Evolutionary conservation across 2,113 vertebrate species (phyloP), one percentile per base, ranked within the genome.

Genomic region (Brachirus orientalis): DNA sequence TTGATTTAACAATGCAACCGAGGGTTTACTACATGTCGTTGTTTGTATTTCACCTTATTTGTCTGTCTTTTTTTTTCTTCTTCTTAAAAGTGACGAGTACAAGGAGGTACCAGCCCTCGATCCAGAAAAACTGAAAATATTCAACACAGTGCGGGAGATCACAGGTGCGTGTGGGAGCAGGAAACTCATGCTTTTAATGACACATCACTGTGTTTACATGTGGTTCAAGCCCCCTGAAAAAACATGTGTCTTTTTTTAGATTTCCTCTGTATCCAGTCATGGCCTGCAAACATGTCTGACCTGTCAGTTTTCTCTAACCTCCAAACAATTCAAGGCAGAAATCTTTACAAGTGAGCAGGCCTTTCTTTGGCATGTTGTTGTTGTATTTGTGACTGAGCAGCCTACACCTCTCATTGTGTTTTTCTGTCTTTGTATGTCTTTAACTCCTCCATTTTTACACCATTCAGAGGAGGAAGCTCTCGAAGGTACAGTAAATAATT

Each of bases 291-390:
- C 86, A 92, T 97, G 94, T 85, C 94, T 16, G 93, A 97, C 89
- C 95, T 98, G 85, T 97, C 96, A 1, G 95, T 98, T 75, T 98
- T 98, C 88, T 96, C 96, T 85, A 98, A 96, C 82, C 93, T 98
- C 6, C 90, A 94, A 40, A 96, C 94, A 53, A 97, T 98, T 65
- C 94, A 95, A 55, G 96, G 97, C 52, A 92, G 96, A 85, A 93
- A 84, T 12, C 94, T 95, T 2, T 95, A 94, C 90, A 96, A 91
- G 97, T 98, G 82, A 94, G 92, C 13, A 16, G 1, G 7, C 28
- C 28, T 28, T 28, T 28, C 3, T 35, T 72, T 20, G 51, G n/a
- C n/a, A n/a, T n/a, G n/a, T n/a, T 45, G 22, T 79, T 71, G 44
- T 57, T 47, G n/a, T 50, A 9, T 44, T 11, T 20, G 47, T 38